A percentile compares a stretch with the other conserved stretches of the same genome.
Conservation (phyloP, 2,888 invertebrate species). For the Deilephila porcellus region DNA sequence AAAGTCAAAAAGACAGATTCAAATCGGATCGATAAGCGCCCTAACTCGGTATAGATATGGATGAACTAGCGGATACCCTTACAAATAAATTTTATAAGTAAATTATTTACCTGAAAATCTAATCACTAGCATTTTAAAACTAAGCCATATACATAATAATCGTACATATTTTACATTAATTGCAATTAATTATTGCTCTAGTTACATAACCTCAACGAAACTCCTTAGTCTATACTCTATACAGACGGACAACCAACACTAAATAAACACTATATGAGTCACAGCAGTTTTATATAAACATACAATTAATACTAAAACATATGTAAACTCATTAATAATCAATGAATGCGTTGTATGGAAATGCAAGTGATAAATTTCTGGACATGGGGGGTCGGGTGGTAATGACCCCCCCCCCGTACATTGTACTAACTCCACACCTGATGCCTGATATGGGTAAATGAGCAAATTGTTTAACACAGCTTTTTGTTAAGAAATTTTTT, state of each 20-base stretch:
- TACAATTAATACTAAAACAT: background rate
- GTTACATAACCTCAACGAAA: constrained; percentile 3
- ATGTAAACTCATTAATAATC: background rate
- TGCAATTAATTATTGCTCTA: constrained; percentile 12
- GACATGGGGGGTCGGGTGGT: background rate
- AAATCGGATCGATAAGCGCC: no score
- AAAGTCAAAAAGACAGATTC: no score
- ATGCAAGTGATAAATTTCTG: background rate
- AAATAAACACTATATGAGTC: background rate
- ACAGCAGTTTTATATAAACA: background rate
- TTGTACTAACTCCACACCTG: background rate
- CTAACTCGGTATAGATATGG: background rate
- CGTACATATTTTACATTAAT: background rate
- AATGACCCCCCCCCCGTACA: constrained; percentile 11
- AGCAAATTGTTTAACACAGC: constrained; percentile 10
- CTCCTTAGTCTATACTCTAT: background rate
- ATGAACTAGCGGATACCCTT: background rate
- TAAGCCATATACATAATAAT: constrained; percentile 1
- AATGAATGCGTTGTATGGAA: constrained; percentile 1
- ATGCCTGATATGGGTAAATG: constrained; percentile 3
- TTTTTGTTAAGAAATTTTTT: background rate
- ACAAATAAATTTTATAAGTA: background rate
- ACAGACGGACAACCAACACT: background rate
- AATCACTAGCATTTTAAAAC: constrained; percentile 18
- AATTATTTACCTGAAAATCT: background rate